These are phyloP conservation scores for Tinea trinotella DNA, from an alignment of 2,888 invertebrate species.

Conservation along the genomic window DNA sequence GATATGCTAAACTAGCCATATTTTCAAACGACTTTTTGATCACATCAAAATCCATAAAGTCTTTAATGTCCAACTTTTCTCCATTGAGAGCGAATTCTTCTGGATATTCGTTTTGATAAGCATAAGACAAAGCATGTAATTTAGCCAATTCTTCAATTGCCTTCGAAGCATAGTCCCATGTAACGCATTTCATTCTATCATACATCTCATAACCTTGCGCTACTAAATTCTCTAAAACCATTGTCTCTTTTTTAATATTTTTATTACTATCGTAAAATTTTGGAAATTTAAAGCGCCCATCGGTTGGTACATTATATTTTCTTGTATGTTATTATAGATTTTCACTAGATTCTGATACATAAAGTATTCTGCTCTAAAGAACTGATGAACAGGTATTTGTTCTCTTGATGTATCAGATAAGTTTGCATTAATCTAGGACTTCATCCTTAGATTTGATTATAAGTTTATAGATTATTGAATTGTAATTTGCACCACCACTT, in stretches of 20 bases:
- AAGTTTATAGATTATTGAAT: conserved; percentile 29
- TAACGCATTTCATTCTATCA: too few relatives aligned
- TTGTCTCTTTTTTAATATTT: too few relatives aligned
- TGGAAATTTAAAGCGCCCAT: conserved; percentile 21
- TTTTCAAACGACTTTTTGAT: not conserved
- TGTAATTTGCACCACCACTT: conserved; percentile 36
- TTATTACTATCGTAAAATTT: conserved; percentile 26
- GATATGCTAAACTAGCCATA: not conserved
- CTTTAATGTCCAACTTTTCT: not conserved
- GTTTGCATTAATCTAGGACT: conserved; percentile 31
- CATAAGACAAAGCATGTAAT: too few relatives aligned
- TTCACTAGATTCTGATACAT: conserved; percentile 17
- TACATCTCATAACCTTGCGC: too few relatives aligned
- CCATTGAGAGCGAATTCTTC: too few relatives aligned
- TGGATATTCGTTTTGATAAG: too few relatives aligned
- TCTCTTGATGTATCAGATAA: conserved; percentile 33
- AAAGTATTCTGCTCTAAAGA: conserved; percentile 17
- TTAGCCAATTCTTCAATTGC: too few relatives aligned
- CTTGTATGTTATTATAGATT: conserved; percentile 20
- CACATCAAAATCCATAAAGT: not conserved
- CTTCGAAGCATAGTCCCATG: too few relatives aligned
- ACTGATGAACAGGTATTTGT: conserved; percentile 24
- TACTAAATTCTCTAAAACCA: too few relatives aligned
- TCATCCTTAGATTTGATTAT: conserved; percentile 24
- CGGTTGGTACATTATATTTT: conserved; percentile 19